Base-by-base conservation (phyloP, 1,140 invertebrate species). In the Rhagoletis zephyria region DNA sequence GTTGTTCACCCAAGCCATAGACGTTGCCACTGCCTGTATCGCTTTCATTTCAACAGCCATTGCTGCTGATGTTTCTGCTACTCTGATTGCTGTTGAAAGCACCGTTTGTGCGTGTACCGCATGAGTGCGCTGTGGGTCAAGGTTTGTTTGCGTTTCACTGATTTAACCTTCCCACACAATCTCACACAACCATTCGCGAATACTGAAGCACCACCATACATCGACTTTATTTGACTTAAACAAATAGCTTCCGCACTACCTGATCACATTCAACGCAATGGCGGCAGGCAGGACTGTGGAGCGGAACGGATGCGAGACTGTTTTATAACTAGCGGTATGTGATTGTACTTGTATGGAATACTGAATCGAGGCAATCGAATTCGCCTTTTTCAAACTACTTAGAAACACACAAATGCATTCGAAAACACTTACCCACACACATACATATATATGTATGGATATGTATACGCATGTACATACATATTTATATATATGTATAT, bases 71-170 rank as follows among this genome's bases (percentile, higher is more conserved):
- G 4, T 19, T 12, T 1, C 40, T 63, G 10, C 12, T 60, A 12
- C 59, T 9, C 16, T n/a, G 3, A 74, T 16, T 30, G n/a, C 10
- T 12, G 7, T 12, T n/a, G 61, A 63, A 16, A 14, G 61, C 61
- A 14, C 10, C 51, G 74, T 81, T 48, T 81, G 74, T 42, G 16
- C 45, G 19, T 81, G 74, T 81, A 10, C 45, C 74, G 74, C 74
- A 81, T 81, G 74, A 56, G 12, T 81, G 74, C 74, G 74, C 48
- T n/a, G 5, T 59, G 74, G 48, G 48, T 81, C 48, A 81, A 81
- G 74, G 74, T 81, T 56, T 81, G 74, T 81, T 81, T 81, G 48
- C 74, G 74, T 81, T 81, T 81, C 48, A 56, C 45, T 81, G 74
- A 81, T 56, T 81, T 81, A 45, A n/a, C 45, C 74, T 81, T 81